A percentile compares a stretch with the other conserved stretches of the same genome.
Evolutionary conservation across 1,140 invertebrate genomes (phyloP).

Genomic region (Cotesia chilonis): DNA sequence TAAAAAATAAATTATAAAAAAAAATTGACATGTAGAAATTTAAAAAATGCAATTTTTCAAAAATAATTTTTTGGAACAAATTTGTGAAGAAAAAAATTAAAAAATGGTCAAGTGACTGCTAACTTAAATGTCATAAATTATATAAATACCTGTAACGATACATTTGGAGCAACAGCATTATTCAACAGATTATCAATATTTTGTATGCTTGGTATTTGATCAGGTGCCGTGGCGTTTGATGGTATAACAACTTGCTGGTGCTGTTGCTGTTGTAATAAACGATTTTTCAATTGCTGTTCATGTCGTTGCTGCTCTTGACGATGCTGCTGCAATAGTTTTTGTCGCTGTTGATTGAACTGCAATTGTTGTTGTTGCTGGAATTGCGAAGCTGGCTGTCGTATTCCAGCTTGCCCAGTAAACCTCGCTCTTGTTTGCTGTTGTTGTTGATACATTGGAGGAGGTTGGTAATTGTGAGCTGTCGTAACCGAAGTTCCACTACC

Average conservation of each 20-base stretch:
- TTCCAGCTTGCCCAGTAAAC: conserved; percentile 55
- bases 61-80: no score
- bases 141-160: conserved; percentile 71
- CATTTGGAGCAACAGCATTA: conserved; percentile 83
- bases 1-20: conserved; percentile 21
- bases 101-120: no score
- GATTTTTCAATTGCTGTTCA: conserved; percentile 66
- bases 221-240: conserved; percentile 71
- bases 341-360: conserved; percentile 57
- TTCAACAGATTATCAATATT: conserved; percentile 82
- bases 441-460: conserved; percentile 66
- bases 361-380: conserved; percentile 56
- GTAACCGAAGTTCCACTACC: conserved; percentile 57
- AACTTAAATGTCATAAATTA: no score
- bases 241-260: conserved; percentile 76
- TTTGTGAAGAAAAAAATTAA: no score
- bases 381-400: conserved; percentile 52
- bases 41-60: no score
- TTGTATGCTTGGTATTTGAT: conserved; percentile 72
- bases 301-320: conserved; percentile 48
- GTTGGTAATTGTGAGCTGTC: conserved; percentile 62
- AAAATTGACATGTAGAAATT: background rate
- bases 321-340: conserved; percentile 59
- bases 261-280: conserved; percentile 74
- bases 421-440: conserved; percentile 54